A percentile compares a stretch with the other conserved stretches of the same genome.
phyloP scores from a whole-genome alignment of 2,113 vertebrate species.

The Ariopsis seemanni region DNA sequence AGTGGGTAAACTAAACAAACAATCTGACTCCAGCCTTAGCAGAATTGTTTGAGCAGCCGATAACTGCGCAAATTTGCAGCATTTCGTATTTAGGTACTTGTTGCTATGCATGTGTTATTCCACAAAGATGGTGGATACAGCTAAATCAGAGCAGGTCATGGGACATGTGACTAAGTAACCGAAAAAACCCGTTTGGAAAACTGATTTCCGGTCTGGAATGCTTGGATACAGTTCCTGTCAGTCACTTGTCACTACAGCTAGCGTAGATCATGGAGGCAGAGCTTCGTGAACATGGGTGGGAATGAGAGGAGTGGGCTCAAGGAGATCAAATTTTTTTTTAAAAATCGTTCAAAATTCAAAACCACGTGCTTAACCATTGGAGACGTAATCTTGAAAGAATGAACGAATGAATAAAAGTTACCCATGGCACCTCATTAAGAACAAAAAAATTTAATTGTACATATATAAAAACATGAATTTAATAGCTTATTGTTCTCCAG shows the following conservation, averaged over 20 bases:
- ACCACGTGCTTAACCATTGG: not conserved
- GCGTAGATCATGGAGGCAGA: not conserved
- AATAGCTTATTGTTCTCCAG: not conserved
- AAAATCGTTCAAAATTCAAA: not conserved
- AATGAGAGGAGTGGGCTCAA: not conserved
- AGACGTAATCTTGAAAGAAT: not conserved
- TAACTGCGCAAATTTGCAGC: no score
- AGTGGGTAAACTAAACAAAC: no score
- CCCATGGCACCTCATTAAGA: not conserved
- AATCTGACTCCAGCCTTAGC: no score
- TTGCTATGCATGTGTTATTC: no score
- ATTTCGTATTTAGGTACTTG: no score
- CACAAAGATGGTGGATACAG: no score
- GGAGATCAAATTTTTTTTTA: no score
- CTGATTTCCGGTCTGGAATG: not conserved
- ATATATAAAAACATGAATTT: not conserved
- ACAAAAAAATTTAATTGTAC: no score
- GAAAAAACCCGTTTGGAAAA: not conserved
- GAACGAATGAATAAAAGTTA: not conserved
- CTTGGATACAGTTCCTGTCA: not conserved
- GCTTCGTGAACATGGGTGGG: not conserved
- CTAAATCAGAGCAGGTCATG: no score
- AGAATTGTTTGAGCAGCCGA: no score
- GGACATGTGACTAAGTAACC: not conserved
- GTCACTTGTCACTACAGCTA: not conserved